Percentiles rank a stretch among this genome's conserved stretches.
phyloP scores from a whole-genome alignment of 2,888 invertebrate genomes.

The Prosapia bicincta region DNA sequence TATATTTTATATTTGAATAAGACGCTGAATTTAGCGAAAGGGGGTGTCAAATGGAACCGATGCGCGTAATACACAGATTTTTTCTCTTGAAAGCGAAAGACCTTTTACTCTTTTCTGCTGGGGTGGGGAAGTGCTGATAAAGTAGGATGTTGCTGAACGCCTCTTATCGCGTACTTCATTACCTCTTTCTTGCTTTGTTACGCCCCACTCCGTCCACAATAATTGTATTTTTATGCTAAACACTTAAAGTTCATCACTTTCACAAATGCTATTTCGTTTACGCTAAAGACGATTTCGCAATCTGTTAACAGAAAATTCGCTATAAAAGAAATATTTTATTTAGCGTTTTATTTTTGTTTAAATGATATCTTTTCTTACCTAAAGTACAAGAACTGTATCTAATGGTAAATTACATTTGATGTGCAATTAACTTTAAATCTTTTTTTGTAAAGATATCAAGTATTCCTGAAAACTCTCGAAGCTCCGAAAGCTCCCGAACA shows the following conservation, averaged over 20 bases:
- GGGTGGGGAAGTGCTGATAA: background rate
- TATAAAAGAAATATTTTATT: no score
- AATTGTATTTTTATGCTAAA: background rate
- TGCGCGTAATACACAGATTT: background rate
- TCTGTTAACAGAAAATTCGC: background rate
- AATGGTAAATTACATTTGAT: no score
- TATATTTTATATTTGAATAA: conserved; percentile 1
- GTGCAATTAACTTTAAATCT: no score
- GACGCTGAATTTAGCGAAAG: background rate
- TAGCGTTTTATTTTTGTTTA: no score
- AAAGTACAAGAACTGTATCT: no score
- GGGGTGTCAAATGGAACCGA: background rate
- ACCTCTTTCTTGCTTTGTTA: background rate
- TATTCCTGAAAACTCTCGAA: no score
- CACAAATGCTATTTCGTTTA: background rate
- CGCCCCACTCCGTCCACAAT: background rate
- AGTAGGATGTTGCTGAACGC: background rate
- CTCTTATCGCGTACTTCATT: background rate
- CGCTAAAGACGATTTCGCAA: background rate
- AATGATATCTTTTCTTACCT: no score
- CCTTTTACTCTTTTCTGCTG: background rate
- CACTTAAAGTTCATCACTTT: background rate
- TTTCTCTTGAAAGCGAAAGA: background rate
- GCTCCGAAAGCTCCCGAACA: no score
- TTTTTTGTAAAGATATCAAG: no score